phyloP scores from a whole-genome alignment of 2,797 vertebrate species.

The Pseudopleuronectes americanus region DNA sequence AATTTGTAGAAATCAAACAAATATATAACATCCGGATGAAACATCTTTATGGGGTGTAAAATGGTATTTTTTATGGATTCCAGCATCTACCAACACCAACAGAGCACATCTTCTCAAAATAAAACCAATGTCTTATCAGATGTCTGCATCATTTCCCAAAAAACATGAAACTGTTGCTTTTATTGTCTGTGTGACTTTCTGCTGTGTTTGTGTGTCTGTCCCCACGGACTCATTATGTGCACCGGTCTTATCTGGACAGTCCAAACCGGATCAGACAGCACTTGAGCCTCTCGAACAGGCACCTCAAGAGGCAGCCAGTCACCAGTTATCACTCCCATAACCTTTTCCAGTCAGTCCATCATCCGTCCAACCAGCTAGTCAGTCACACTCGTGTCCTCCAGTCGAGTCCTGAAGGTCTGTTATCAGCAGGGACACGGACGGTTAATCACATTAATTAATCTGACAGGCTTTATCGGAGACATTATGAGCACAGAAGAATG shows the following conservation, averaged over 20 bases:
- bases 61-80: too few species aligned
- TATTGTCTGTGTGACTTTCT: background rate
- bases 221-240: constrained; percentile 18
- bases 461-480: constrained; percentile 72
- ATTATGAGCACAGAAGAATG: constrained; percentile 53
- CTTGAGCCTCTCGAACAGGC: background rate
- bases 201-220: background rate
- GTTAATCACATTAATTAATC: constrained; percentile 77
- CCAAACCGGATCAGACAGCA: constrained; percentile 28
- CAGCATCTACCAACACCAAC: too few species aligned
- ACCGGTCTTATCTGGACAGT: background rate
- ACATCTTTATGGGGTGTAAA: too few species aligned
- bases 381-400: constrained; percentile 46
- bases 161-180: background rate
- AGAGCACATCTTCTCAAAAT: too few species aligned
- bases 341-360: constrained; percentile 27
- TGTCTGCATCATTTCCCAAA: background rate
- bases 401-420: constrained; percentile 58
- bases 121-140: background rate
- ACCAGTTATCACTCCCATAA: constrained; percentile 9
- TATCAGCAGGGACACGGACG: constrained; percentile 55
- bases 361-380: constrained; percentile 25
- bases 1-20: too few species aligned
- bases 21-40: too few species aligned
- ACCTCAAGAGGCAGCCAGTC: background rate